phyloP scores from a whole-genome alignment of 2,113 vertebrate species.

The Scalopus aquaticus region DNA sequence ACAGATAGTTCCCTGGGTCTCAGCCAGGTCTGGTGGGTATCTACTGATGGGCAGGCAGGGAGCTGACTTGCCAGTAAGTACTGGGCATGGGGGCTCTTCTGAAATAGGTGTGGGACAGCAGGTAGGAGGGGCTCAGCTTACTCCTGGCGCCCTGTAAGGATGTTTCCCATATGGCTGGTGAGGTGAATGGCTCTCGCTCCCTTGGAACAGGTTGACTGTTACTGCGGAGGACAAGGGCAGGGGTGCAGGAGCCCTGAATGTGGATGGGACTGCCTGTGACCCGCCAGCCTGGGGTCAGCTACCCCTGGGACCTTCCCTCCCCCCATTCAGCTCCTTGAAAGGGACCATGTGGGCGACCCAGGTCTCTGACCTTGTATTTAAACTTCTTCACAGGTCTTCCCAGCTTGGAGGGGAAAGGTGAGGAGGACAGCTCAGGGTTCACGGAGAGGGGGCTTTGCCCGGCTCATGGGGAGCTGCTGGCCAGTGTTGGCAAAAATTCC shows the following conservation, averaged over 20 bases:
- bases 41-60: background rate
- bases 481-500: background rate
- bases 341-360: background rate
- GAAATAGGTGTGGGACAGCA: background rate
- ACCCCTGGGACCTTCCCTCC: background rate
- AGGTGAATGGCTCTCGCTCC: background rate
- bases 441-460: background rate
- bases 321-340: background rate
- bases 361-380: background rate
- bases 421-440: background rate
- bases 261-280: background rate
- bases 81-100: background rate
- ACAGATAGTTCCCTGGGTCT: background rate
- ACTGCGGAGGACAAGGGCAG: background rate
- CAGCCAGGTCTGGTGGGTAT: background rate
- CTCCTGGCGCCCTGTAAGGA: background rate
- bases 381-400: background rate
- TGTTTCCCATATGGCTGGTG: background rate
- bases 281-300: background rate
- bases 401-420: background rate
- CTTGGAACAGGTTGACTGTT: background rate
- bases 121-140: background rate
- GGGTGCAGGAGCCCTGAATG: background rate
- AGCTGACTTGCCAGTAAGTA: background rate
- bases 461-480: background rate